phyloP scores from a whole-genome alignment of 23 tunicate species.

The Trididemnum clinides region DNA sequence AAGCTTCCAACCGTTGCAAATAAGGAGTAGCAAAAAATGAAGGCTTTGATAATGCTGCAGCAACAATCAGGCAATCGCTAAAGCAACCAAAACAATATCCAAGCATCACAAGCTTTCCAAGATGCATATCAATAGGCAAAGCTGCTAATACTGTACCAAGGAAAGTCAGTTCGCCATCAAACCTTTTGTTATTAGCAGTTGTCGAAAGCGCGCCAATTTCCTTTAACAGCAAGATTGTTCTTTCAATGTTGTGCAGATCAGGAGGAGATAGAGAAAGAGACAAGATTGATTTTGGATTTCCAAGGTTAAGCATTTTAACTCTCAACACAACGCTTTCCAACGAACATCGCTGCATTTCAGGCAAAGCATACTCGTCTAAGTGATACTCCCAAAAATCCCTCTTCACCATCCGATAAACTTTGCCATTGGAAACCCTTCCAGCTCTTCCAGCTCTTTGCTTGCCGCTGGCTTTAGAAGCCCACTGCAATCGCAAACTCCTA shows the following conservation, averaged over 20 bases:
- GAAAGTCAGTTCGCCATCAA: constrained; percentile 85
- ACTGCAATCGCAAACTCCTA: constrained; percentile 71
- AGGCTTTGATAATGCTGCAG: constrained; percentile 76
- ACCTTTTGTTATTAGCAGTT: constrained; percentile 34
- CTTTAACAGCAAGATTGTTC: constrained; percentile 74
- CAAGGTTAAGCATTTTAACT: constrained; percentile 76
- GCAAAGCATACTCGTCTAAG: constrained; percentile 51
- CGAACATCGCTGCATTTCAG: constrained; percentile 81
- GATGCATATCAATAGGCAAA: constrained; percentile 79
- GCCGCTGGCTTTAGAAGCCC: constrained; percentile 87
- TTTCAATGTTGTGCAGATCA: constrained; percentile 68
- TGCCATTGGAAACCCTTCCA: constrained; percentile 80
- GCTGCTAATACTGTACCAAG: constrained; percentile 79
- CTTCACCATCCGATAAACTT: constrained; percentile 63
- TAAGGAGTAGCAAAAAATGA: constrained; percentile 79
- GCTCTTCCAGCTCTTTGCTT: constrained; percentile 89
- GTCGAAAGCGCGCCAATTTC: constrained; percentile 88
- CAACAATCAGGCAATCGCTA: constrained; percentile 74
- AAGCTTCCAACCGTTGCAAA: constrained; percentile 47
- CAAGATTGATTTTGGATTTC: constrained; percentile 69
- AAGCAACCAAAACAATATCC: constrained; percentile 91
- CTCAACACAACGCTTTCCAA: constrained; percentile 74
- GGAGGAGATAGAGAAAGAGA: constrained; percentile 90
- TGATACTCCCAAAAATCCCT: constrained; percentile 45
- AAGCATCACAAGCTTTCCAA: constrained; percentile 78